Percentiles rank a stretch among this genome's conserved stretches.
These are phyloP conservation scores for Odiellus spinosus DNA, from an alignment of 2,888 invertebrate genomes.

Conservation along the genomic window DNA sequence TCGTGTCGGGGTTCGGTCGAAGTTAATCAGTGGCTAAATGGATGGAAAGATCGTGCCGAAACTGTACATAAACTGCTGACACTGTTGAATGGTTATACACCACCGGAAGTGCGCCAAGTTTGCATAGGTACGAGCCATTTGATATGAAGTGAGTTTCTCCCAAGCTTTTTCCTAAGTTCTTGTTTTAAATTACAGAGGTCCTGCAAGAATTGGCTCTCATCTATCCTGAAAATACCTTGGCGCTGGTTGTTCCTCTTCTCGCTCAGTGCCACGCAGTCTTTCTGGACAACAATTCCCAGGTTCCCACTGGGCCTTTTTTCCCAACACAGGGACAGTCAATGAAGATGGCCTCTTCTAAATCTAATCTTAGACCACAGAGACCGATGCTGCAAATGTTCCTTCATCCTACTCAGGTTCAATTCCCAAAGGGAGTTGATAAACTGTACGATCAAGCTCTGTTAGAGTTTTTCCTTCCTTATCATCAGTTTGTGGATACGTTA, in stretches of 20 bases:
- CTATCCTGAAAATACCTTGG: conserved; percentile 60
- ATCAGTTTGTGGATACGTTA: conserved; percentile 68
- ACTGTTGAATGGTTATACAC: conserved; percentile 72
- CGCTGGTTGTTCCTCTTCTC: conserved; percentile 65
- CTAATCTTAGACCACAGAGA: conserved; percentile 51
- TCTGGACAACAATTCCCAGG: conserved; percentile 43
- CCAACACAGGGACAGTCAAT: conserved; percentile 45
- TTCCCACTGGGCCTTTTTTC: conserved; percentile 49
- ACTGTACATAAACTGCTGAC: conserved; percentile 71
- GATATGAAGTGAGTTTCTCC: background rate
- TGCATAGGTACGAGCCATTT: conserved; percentile 47
- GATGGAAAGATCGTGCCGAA: conserved; percentile 67
- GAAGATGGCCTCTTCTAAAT: conserved; percentile 39
- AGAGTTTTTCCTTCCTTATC: conserved; percentile 71
- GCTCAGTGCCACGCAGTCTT: conserved; percentile 67
- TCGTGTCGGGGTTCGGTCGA: conserved; percentile 41
- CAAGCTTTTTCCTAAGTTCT: too few relatives aligned
- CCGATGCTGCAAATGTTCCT: conserved; percentile 76
- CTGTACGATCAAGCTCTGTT: conserved; percentile 57
- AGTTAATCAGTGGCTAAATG: conserved; percentile 36
- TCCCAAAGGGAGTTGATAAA: conserved; percentile 52
- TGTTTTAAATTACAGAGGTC: conserved; percentile 40
- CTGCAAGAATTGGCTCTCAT: conserved; percentile 61
- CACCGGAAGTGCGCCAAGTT: conserved; percentile 60
- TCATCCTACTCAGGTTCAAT: conserved; percentile 54